Evolutionary conservation across 2,888 invertebrate genomes (phyloP), one percentile per base, ranked within the genome.

Genomic region (Adela reaumurella): DNA sequence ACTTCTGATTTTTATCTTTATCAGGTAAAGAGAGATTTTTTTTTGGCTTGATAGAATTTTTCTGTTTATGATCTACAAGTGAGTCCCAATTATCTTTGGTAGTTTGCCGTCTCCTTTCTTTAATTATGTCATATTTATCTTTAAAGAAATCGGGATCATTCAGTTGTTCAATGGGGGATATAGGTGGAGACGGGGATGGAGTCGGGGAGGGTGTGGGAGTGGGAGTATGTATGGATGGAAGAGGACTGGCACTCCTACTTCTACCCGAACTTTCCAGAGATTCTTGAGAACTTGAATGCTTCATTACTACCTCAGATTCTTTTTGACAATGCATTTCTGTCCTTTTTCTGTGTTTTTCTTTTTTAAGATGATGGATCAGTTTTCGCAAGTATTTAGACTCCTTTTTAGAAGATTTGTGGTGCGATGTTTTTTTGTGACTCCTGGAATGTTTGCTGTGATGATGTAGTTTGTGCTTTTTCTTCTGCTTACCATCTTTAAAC

Each of bases 61-160:
- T 76, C 52, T 70, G 71, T 58, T 81, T 81, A 43, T 66, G 65
- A 51, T 74, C 76, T 54, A 76, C 66, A 3, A 81, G 63, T 18
- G 78, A 72, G 52, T 79, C 74, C 68, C 74, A 76, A 16, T 76
- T 71, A 54, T 74, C 73, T 56, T 73, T 70, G 19, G 70, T 71
- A 43, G 81, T 70, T 58, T 84, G 68, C 61, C 81, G 74, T 58
- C 85, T 61, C 54, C 87, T 66, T 65, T 85, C 81, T 65, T 87
- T 80, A 51, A 82, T 81, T 61, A 83, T 74, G 57, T 85, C 84
- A 59, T 82, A 84, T 61, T 85, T 85, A 57, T 85, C 84, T 61
- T 81, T 80, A 45, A 68, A 66, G 52, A 77, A 77, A 50, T 78
- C 70, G 6, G 72, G 62, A 46, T 77, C 72, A 5, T 65, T 64